Evolutionary conservation across 2,113 vertebrate genomes (phyloP).

Genomic region (Dunckerocampus dactyliophorus): DNA sequence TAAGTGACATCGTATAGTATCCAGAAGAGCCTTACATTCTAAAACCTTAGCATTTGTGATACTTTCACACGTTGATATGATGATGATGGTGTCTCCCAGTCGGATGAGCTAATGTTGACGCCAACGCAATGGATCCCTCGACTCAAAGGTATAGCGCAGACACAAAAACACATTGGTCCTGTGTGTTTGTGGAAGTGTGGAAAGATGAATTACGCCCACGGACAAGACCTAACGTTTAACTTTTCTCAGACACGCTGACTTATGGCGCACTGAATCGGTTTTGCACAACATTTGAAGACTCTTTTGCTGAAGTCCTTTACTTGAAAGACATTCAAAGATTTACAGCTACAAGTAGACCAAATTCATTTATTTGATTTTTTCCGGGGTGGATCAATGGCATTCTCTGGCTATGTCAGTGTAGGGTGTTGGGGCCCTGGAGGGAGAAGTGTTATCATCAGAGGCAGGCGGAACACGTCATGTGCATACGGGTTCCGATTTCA

Average conservation of each 20-base stretch:
- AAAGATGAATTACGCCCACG: slow-evolving; percentile 38
- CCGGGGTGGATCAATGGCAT: slow-evolving; percentile 82
- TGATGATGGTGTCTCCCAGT: slow-evolving; percentile 8
- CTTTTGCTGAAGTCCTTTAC: slow-evolving; percentile 37
- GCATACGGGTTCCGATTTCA: slow-evolving; percentile 79
- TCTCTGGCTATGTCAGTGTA: slow-evolving; percentile 63
- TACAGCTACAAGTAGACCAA: slow-evolving; percentile 65
- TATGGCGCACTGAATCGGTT: slow-evolving; percentile 26
- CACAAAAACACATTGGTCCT: slow-evolving; percentile 29
- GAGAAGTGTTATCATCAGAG: slow-evolving; percentile 79
- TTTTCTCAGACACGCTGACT: slow-evolving; percentile 33
- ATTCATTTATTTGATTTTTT: slow-evolving; percentile 87
- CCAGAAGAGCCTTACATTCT: slow-evolving; percentile 15
- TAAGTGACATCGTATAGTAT: slow-evolving; percentile 3
- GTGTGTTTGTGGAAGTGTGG: slow-evolving; percentile 27
- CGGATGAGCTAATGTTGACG: slow-evolving; percentile 8
- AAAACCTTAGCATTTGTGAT: slow-evolving; percentile 25
- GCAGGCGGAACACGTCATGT: slow-evolving; percentile 71
- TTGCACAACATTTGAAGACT: slow-evolving; percentile 30
- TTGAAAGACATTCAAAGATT: slow-evolving; percentile 51
- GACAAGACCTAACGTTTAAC: slow-evolving; percentile 39
- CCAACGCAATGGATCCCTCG: slow-evolving; percentile 10
- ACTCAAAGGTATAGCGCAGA: slow-evolving; percentile 5
- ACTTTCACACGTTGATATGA: slow-evolving; percentile 9
- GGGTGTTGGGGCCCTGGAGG: slow-evolving; percentile 71